Evolutionary conservation across 2,888 invertebrate species (phyloP).

Genomic region (Tuberolachnus salignus): DNA sequence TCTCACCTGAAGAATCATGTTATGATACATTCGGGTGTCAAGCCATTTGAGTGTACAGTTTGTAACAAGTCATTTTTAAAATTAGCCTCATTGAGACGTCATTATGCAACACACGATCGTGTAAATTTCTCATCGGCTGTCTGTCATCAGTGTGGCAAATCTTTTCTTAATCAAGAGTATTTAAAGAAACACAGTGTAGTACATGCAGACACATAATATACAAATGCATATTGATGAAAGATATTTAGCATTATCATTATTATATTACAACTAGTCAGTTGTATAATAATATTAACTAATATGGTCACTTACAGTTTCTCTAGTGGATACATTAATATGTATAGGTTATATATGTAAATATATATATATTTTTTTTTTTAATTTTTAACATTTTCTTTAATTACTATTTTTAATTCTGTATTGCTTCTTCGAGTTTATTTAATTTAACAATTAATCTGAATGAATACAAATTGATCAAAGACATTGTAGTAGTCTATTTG

Average conservation of each 20-base stretch:
- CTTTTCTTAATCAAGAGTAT: constrained; percentile 59
- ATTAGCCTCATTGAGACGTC: constrained; percentile 59
- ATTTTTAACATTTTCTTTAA: not conserved
- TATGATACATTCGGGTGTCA: constrained; percentile 59
- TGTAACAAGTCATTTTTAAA: constrained; percentile 59
- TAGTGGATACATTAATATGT: not conserved
- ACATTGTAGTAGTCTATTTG: not conserved
- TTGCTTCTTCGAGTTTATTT: constrained; percentile 11
- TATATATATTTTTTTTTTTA: constrained; percentile 3
- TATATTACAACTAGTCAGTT: not conserved
- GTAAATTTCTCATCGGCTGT: constrained; percentile 57
- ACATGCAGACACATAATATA: constrained; percentile 54
- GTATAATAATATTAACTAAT: not conserved
- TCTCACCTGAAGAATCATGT: constrained; percentile 59
- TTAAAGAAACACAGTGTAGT: constrained; percentile 59
- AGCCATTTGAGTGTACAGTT: constrained; percentile 58
- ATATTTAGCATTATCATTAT: not conserved
- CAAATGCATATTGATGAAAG: not conserved
- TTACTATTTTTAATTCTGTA: not conserved
- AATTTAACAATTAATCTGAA: not conserved
- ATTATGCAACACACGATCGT: constrained; percentile 58
- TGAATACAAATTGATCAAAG: not conserved
- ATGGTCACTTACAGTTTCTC: not conserved
- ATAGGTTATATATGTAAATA: constrained; percentile 24
- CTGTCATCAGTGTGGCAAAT: constrained; percentile 59